phyloP scores from a whole-genome alignment of 2,888 invertebrate genomes.

The Temnothorax unifasciatus region DNA sequence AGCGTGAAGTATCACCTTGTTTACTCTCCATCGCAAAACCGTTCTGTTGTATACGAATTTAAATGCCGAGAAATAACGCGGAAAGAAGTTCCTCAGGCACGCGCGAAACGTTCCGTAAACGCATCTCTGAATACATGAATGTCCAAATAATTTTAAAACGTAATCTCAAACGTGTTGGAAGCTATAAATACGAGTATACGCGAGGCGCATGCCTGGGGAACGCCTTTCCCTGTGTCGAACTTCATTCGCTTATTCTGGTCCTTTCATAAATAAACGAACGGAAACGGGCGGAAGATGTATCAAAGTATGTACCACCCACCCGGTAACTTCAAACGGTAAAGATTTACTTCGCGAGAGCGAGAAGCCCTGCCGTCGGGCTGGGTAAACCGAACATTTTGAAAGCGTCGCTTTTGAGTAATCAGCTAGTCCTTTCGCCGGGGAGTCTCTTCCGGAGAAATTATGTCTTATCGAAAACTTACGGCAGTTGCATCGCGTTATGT shows the following conservation, averaged over 20 bases:
- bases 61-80: slow-evolving; percentile 21
- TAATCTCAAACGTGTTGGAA: neutral
- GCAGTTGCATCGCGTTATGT: neutral
- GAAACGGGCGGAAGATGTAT: slow-evolving; percentile 18
- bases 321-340: slow-evolving; percentile 47
- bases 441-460: slow-evolving; percentile 32
- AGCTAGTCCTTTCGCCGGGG: slow-evolving; percentile 29
- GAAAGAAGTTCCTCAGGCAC: neutral
- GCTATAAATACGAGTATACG: slow-evolving; percentile 1
- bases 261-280: slow-evolving; percentile 52
- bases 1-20: slow-evolving; percentile 16
- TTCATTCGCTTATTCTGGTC: slow-evolving; percentile 47
- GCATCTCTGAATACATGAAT: slow-evolving; percentile 34
- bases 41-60: neutral
- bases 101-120: slow-evolving; percentile 9
- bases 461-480: slow-evolving; percentile 44
- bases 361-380: neutral
- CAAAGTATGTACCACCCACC: slow-evolving; percentile 4
- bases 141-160: slow-evolving; percentile 9
- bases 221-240: slow-evolving; percentile 16
- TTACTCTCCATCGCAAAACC: slow-evolving; percentile 24
- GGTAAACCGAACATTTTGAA: slow-evolving; percentile 53
- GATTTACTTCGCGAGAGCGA: slow-evolving; percentile 42
- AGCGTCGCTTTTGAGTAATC: slow-evolving; percentile 53
- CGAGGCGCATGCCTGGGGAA: neutral